Conservation (phyloP, 1,140 invertebrate species). For the Helicoverpa zea region DNA sequence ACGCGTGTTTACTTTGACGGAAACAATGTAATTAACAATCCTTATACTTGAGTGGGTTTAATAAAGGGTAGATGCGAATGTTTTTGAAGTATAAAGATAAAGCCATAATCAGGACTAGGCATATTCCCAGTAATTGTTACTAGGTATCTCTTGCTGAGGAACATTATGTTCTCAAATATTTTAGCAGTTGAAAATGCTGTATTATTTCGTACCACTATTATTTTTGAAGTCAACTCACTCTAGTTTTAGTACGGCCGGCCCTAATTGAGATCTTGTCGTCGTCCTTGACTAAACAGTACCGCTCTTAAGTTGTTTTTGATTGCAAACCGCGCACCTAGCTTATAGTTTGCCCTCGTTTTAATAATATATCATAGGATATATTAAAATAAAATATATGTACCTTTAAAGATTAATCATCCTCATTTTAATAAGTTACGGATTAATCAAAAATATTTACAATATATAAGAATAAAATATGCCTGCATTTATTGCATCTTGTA, state of each 20-base stretch:
- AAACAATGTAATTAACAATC: not conserved
- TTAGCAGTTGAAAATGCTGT: conserved; percentile 16
- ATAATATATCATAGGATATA: too few relatives aligned
- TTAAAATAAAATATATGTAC: not conserved
- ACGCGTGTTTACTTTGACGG: not conserved
- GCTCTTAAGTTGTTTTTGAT: not conserved
- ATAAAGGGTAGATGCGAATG: not conserved
- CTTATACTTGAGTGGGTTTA: too few relatives aligned
- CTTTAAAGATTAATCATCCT: too few relatives aligned
- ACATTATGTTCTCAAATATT: conserved; percentile 29
- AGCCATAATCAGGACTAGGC: too few relatives aligned
- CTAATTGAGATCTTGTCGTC: conserved; percentile 11
- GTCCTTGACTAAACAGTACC: not conserved
- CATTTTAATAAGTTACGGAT: not conserved
- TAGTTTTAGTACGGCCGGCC: conserved; percentile 1
- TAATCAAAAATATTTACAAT: too few relatives aligned
- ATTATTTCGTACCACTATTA: conserved; percentile 20
- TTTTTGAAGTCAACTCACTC: not conserved
- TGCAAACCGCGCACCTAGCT: not conserved
- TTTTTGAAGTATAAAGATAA: too few relatives aligned
- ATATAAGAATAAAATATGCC: too few relatives aligned
- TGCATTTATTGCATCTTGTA: not conserved
- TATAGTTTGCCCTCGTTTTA: too few relatives aligned
- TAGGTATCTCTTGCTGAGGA: conserved; percentile 3
- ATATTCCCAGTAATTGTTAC: conserved; percentile 2